These are phyloP conservation scores for Syrrhaptes paradoxus DNA, from an alignment of 2,113 vertebrate genomes.

Conservation along the genomic window DNA sequence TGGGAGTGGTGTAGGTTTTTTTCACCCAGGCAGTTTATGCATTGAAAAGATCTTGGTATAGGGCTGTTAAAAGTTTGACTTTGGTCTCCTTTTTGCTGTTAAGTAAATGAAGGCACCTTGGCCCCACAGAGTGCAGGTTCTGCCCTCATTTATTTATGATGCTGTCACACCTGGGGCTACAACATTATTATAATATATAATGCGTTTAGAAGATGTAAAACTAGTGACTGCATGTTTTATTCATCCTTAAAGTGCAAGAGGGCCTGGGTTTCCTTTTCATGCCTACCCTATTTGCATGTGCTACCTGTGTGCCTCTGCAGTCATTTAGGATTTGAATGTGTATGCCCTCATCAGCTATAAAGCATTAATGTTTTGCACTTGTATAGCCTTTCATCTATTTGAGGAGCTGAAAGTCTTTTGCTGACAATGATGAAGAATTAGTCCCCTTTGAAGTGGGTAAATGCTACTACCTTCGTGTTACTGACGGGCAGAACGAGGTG, in stretches of 20 bases:
- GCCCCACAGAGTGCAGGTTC: not conserved
- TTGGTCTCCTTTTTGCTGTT: not conserved
- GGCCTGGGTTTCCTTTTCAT: constrained; percentile 41
- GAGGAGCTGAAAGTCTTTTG: constrained; percentile 9
- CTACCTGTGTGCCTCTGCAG: constrained; percentile 26
- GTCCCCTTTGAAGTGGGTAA: constrained; percentile 34
- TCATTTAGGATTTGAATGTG: constrained; percentile 50
- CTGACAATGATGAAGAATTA: constrained; percentile 25
- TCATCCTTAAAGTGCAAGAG: constrained; percentile 29
- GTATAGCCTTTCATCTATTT: constrained; percentile 48
- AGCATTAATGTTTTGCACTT: constrained; percentile 59
- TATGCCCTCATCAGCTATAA: constrained; percentile 36
- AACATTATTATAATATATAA: constrained; percentile 1
- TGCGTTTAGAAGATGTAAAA: constrained; percentile 20
- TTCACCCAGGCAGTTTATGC: not conserved
- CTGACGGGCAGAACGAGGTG: not conserved
- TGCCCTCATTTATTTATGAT: not conserved
- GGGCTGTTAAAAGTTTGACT: not conserved
- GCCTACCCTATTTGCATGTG: constrained; percentile 28
- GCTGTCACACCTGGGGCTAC: not conserved
- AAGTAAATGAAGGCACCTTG: not conserved
- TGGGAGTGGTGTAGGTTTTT: not conserved
- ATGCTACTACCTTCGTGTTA: not conserved
- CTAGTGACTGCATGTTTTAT: constrained; percentile 43
- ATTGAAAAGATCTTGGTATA: not conserved